Evolutionary conservation across 2,113 vertebrate genomes (phyloP).

Genomic region (Chaetura pelagica): DNA sequence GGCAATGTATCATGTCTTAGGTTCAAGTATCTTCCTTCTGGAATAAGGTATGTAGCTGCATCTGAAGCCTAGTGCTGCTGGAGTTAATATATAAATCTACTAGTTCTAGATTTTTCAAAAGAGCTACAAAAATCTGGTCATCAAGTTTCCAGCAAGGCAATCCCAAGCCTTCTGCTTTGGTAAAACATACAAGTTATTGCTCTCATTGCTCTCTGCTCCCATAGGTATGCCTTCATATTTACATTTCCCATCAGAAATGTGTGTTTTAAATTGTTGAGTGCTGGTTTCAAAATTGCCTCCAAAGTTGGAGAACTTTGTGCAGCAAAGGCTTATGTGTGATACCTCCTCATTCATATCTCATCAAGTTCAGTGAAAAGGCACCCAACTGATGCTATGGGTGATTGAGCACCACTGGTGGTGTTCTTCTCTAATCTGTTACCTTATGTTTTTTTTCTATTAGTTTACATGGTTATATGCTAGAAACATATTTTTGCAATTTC

Average conservation of each 20-base stretch:
- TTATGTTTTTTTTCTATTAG: neutral
- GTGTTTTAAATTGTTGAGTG: neutral
- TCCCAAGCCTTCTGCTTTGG: neutral
- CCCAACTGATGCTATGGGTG: fast-evolving
- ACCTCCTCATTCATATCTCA: fast-evolving
- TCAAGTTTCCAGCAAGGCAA: neutral
- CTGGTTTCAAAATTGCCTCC: neutral
- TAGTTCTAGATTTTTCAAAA: neutral
- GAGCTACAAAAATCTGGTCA: neutral
- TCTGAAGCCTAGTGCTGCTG: neutral
- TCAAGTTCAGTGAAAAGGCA: neutral
- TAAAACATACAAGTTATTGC: neutral
- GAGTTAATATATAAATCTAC: neutral
- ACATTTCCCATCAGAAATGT: neutral
- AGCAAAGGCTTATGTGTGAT: fast-evolving
- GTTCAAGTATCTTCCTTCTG: neutral
- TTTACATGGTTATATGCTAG: neutral
- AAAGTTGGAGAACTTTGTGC: neutral
- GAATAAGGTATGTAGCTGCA: neutral
- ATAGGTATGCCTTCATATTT: neutral
- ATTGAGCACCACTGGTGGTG: neutral
- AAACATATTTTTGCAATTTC: neutral
- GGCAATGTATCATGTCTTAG: neutral
- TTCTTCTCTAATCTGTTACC: neutral
- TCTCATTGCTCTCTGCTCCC: neutral